phyloP scores from a whole-genome alignment of 2,888 invertebrate species.

The Pterostichus madidus region DNA sequence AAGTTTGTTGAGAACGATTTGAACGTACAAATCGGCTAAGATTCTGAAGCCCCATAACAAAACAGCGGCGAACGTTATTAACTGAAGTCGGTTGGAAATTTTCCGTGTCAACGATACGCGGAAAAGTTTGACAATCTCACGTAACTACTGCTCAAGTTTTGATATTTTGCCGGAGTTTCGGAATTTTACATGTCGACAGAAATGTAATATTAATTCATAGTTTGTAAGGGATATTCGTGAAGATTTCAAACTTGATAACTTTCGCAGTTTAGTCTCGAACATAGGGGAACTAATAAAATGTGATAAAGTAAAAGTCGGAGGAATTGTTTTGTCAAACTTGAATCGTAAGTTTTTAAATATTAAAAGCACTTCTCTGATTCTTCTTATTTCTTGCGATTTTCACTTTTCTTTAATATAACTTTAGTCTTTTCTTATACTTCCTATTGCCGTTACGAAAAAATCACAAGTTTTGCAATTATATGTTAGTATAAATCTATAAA shows the following conservation, averaged over 20 bases:
- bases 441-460: not conserved
- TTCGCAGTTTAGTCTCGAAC: slow-evolving; percentile 2
- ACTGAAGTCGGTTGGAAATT: slow-evolving; percentile 19
- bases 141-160: slow-evolving; percentile 28
- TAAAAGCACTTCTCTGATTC: slow-evolving; percentile 1
- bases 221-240: slow-evolving; percentile 26
- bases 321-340: slow-evolving; percentile 9
- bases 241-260: slow-evolving; percentile 15
- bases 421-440: not conserved
- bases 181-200: slow-evolving; percentile 36
- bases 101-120: slow-evolving; percentile 17
- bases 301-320: slow-evolving; percentile 1
- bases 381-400: not conserved
- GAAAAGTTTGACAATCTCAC: slow-evolving; percentile 37
- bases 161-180: slow-evolving; percentile 30
- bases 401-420: not conserved
- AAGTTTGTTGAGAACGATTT: not conserved
- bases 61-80: slow-evolving; percentile 24
- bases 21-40: not conserved
- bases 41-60: not conserved
- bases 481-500: too few species aligned
- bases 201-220: slow-evolving; percentile 47
- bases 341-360: slow-evolving; percentile 5
- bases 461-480: not conserved
- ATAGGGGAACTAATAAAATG: slow-evolving; percentile 1